Base-by-base conservation (phyloP, 2,797 vertebrate species). In the Threskiornis aethiopicus region DNA sequence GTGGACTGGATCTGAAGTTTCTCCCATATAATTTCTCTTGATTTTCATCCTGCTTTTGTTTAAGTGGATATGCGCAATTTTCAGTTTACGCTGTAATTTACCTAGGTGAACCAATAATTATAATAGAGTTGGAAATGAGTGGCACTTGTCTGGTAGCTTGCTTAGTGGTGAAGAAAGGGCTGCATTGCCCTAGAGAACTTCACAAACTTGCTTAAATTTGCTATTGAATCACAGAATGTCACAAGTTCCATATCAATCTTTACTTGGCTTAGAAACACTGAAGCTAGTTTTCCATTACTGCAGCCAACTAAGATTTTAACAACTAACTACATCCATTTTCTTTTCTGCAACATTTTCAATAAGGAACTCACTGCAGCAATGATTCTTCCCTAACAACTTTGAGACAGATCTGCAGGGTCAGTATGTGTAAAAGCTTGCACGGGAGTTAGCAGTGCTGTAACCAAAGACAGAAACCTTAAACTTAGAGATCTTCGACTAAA, bases 351-450 rank as follows among this genome's bases (percentile, higher is more conserved):
- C 26, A n/a, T 72, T 84, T 92, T 79, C 22, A 54, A 8, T 41
- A 31, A 44, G 24, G n/a, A 84, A 9, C 9, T 72, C 26, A 16
- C 12, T 46, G 64, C 20, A 66, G 42, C 21, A 44, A 10, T 66
- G 26, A 62, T 92, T 79, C 3, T 75, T 84, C 13, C 19, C 10
- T 58, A 83, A 57, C 8, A 62, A 16, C 4, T 75, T 66, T 59
- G 65, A 75, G 55, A 46, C 12, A 24, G 42, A 42, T 44, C 0
- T 1, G 5, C n/a, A 37, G 28, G 28, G 11, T 59, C 18, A 24
- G 11, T 39, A 17, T 2, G 4, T 37, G 16, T 72, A 52, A 80
- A 24, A 47, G 1, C 11, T 77, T 80, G 11, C 1, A 1, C 0
- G 3, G 22, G 18, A 71, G 22, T 62, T 81, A 51, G 16, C n/a